These are phyloP conservation scores for Microdon myrmicae DNA, from an alignment of 2,888 invertebrate species.

Conservation along the genomic window DNA sequence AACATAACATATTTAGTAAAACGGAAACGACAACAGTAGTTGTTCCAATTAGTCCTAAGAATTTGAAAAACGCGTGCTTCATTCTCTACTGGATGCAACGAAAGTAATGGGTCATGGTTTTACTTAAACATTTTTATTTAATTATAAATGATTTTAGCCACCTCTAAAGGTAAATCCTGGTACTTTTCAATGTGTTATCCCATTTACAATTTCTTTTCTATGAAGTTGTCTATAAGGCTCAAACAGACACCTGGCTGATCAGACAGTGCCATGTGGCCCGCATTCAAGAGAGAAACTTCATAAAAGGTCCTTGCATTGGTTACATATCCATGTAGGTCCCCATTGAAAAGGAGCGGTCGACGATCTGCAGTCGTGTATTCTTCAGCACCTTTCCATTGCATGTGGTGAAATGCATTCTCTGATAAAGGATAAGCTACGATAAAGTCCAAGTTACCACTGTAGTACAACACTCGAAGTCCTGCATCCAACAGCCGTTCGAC, in stretches of 20 bases:
- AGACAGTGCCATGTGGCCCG: slow-evolving; percentile 76
- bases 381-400: slow-evolving; percentile 68
- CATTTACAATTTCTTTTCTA: slow-evolving; percentile 56
- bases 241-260: slow-evolving; percentile 72
- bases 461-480: slow-evolving; percentile 63
- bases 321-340: slow-evolving; percentile 71
- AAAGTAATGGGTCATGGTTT: too few relatives aligned
- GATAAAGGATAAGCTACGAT: slow-evolving; percentile 76
- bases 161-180: too few relatives aligned
- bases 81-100: too few relatives aligned
- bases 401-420: slow-evolving; percentile 68
- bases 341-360: slow-evolving; percentile 67
- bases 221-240: slow-evolving; percentile 73
- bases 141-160: too few relatives aligned
- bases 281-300: slow-evolving; percentile 72
- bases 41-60: too few relatives aligned
- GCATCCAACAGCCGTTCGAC: slow-evolving; percentile 70
- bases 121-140: too few relatives aligned
- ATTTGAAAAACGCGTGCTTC: too few relatives aligned
- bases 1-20: too few relatives aligned
- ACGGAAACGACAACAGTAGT: too few relatives aligned
- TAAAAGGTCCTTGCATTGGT: slow-evolving; percentile 71
- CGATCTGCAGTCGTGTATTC: slow-evolving; percentile 68
- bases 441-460: slow-evolving; percentile 72
- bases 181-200: too few relatives aligned